Base-by-base conservation (phyloP, 2,113 vertebrate species). In the Neolamprologus cancellatus region DNA sequence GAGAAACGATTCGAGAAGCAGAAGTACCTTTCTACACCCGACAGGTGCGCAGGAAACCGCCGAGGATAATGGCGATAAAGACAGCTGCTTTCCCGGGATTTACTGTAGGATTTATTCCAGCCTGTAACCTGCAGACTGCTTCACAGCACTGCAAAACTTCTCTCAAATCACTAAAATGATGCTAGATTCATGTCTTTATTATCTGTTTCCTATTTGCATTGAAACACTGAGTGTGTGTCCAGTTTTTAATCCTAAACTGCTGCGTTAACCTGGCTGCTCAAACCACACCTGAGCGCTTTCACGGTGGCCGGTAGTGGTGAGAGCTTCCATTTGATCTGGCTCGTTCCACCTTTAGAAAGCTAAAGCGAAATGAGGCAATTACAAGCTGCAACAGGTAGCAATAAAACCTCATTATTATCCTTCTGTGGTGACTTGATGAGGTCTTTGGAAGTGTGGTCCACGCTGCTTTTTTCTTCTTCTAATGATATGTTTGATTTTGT, bases 1-100 rank as follows among this genome's bases (percentile, higher is more conserved):
- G 99, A 99, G 96, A 99, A 99, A 39, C 97, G 98, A 92, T 99
- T 99, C 90, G 99, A 99, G 95, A 99, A 99, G 94, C 99, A 99
- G 94, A 99, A 99, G 92, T 99, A 99, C 85, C 98, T 99, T 41
- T 99, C 99, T 39, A 99, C 99, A 1, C 99, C 99, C 0, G 99
- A 99, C 94, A 98, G 99, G 99, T 99, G 94, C 41, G 85, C 11
- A 36, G 17, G 17, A n/a, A 6, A 25, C 28, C 50, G 18, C 25
- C 34, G 34, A 28, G 25, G 10, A 50, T 30, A 71, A 25, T 0
- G 20, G 34, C 1, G 14, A 71, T 10, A 76, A 48, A 7, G 41
- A 48, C 15, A 2, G 41, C 15, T 28, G 41, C 41, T 44, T 74
- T 28, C n/a, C 15, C 23, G 8, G 5, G 39, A 71, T 2, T 74